Conservation (phyloP, 2,888 invertebrate species). For the Criorhina ranunculi region DNA sequence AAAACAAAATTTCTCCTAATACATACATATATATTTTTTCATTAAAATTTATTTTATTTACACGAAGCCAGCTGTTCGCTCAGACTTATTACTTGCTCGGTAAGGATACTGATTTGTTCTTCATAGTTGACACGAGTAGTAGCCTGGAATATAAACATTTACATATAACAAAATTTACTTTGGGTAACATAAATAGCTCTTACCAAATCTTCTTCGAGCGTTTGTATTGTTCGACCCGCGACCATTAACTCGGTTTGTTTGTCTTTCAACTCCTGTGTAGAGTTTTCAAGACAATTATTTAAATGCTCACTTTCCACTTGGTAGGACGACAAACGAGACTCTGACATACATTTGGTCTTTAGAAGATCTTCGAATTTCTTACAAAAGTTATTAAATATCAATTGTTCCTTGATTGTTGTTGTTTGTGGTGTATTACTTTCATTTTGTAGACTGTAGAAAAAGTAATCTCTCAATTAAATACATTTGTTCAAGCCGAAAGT, state of each 20-base stretch:
- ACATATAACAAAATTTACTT: not conserved
- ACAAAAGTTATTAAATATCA: slow-evolving; percentile 83
- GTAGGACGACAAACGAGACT: slow-evolving; percentile 82
- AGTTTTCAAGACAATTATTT: slow-evolving; percentile 85
- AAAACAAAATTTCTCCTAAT: slow-evolving; percentile 55
- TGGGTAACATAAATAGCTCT: slow-evolving; percentile 11
- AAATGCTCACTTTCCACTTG: slow-evolving; percentile 84
- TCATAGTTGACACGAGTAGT: slow-evolving; percentile 88
- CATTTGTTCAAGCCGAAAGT: too few species aligned
- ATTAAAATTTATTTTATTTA: slow-evolving; percentile 79
- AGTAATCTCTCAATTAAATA: too few species aligned
- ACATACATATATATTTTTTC: slow-evolving; percentile 18
- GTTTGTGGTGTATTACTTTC: slow-evolving; percentile 69
- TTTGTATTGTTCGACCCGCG: slow-evolving; percentile 84
- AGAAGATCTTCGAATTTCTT: slow-evolving; percentile 83
- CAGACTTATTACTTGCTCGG: slow-evolving; percentile 87
- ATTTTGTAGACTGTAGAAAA: slow-evolving; percentile 44
- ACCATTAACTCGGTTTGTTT: slow-evolving; percentile 86
- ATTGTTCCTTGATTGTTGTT: slow-evolving; percentile 80
- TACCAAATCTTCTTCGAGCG: slow-evolving; percentile 89
- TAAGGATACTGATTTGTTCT: slow-evolving; percentile 87
- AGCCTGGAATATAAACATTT: slow-evolving; percentile 78
- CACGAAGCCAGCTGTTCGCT: slow-evolving; percentile 92
- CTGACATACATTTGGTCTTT: slow-evolving; percentile 82
- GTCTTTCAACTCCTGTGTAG: slow-evolving; percentile 85